These are phyloP conservation scores for Acromyrmex heyeri DNA, from an alignment of 1,140 invertebrate genomes.

Conservation along the genomic window DNA sequence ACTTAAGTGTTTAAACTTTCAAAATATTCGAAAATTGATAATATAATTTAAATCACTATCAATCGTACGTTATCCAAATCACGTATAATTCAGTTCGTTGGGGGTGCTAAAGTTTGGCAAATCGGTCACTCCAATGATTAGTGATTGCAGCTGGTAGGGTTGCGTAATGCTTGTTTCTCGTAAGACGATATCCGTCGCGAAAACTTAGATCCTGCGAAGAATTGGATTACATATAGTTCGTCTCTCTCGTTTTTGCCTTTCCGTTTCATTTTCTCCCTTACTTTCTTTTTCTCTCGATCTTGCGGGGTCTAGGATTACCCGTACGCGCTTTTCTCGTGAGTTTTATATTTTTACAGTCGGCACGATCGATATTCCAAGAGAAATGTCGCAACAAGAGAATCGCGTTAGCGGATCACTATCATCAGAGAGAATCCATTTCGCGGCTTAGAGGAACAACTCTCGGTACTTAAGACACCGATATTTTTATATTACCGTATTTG, in stretches of 20 bases:
- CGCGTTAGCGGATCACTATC: slow-evolving; percentile 10
- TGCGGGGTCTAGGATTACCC: slow-evolving; percentile 60
- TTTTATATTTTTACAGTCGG: slow-evolving; percentile 62
- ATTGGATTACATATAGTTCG: slow-evolving; percentile 67
- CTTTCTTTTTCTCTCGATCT: background rate
- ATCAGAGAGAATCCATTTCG: background rate
- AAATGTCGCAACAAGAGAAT: slow-evolving; percentile 5
- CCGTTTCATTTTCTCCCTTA: slow-evolving; percentile 40
- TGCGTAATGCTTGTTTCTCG: slow-evolving; percentile 65
- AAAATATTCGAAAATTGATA: background rate
- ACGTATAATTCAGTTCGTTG: background rate
- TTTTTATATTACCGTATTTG: background rate
- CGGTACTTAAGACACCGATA: background rate
- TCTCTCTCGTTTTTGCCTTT: slow-evolving; percentile 29
- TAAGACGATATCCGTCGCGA: slow-evolving; percentile 72
- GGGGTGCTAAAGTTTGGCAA: slow-evolving; percentile 26
- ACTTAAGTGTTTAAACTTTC: background rate
- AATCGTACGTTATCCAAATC: slow-evolving; percentile 15
- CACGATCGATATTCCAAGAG: slow-evolving; percentile 65
- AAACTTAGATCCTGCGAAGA: slow-evolving; percentile 73
- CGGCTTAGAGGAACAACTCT: background rate
- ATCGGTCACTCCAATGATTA: slow-evolving; percentile 35
- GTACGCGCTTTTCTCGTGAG: background rate
- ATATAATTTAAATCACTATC: background rate
- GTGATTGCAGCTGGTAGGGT: slow-evolving; percentile 53